These are phyloP conservation scores for Popillia japonica DNA, from an alignment of 1,140 invertebrate genomes.

Conservation along the genomic window DNA sequence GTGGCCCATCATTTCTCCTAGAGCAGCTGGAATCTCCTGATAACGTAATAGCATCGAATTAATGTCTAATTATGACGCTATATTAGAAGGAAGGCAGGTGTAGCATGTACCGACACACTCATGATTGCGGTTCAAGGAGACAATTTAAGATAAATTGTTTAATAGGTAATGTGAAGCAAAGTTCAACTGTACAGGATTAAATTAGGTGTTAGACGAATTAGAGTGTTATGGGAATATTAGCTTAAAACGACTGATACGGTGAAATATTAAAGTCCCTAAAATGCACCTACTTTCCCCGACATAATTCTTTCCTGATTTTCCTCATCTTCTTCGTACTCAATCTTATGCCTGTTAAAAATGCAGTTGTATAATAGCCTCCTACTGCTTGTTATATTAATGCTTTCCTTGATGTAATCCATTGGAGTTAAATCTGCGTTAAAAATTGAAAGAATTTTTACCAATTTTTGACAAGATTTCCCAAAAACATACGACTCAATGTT, in stretches of 20 bases:
- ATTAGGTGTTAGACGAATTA: too few species aligned
- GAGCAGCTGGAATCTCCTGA: conserved; percentile 60
- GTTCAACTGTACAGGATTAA: too few species aligned
- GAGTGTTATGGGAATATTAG: too few species aligned
- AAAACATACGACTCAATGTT: conserved; percentile 63
- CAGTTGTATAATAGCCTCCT: conserved; percentile 69
- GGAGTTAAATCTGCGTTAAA: conserved; percentile 64
- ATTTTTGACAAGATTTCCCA: neutral
- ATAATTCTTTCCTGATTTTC: conserved; percentile 55
- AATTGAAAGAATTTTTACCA: conserved; percentile 16
- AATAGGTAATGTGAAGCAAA: too few species aligned
- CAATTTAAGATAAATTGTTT: too few species aligned
- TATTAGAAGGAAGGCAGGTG: too few species aligned
- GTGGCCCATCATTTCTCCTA: conserved; percentile 70
- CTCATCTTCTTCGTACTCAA: conserved; percentile 55
- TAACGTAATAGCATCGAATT: neutral
- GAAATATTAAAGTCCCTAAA: neutral
- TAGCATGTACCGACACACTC: too few species aligned
- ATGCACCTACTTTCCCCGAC: conserved; percentile 51
- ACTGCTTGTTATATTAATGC: conserved; percentile 68
- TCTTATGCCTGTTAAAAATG: conserved; percentile 64
- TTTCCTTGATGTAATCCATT: conserved; percentile 68
- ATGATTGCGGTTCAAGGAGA: too few species aligned
- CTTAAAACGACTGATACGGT: neutral
- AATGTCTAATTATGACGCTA: too few species aligned